Percentiles rank a stretch among this genome's conserved stretches.
phyloP scores from a whole-genome alignment of 1,140 invertebrate genomes.

The Drosophila sproati region DNA sequence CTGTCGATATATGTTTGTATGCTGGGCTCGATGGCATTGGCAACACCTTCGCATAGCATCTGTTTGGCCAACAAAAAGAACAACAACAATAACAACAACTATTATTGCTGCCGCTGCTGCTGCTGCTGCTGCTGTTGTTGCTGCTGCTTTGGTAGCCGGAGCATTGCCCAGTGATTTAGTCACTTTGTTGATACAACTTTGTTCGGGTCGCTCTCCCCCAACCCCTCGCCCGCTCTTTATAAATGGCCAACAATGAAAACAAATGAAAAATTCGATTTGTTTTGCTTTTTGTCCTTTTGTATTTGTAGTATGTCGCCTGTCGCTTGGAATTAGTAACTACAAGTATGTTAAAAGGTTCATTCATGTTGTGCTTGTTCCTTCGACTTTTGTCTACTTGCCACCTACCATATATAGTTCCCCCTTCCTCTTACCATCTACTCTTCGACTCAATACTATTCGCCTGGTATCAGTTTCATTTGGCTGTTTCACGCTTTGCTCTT shows the following conservation, averaged over 20 bases:
- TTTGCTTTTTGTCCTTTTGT: constrained; percentile 45
- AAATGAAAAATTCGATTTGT: constrained; percentile 76
- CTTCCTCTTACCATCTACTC: constrained; percentile 19
- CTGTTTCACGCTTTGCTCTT: constrained; percentile 71
- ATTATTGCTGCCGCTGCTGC: constrained; percentile 12
- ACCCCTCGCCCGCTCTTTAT: constrained; percentile 2
- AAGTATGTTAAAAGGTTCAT: constrained; percentile 83
- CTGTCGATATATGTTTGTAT: constrained; percentile 13
- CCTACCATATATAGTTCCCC: constrained; percentile 23
- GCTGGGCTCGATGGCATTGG: constrained; percentile 3
- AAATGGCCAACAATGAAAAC: constrained; percentile 61
- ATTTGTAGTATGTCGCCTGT: constrained; percentile 63
- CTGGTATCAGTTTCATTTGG: constrained; percentile 66
- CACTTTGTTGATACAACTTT: constrained; percentile 74
- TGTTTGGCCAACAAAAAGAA: constrained; percentile 40
- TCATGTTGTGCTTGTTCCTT: constrained; percentile 76
- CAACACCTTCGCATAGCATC: constrained; percentile 60
- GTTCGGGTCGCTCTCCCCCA: constrained; percentile 40
- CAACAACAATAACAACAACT: constrained; percentile 56
- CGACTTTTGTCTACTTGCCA: constrained; percentile 72
- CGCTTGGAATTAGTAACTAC: constrained; percentile 81
- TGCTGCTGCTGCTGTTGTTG: constrained; percentile 12
- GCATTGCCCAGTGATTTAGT: constrained; percentile 65
- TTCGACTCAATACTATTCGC: constrained; percentile 25
- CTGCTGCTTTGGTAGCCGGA: constrained; percentile 63